Base-by-base conservation (phyloP, 1,140 invertebrate species). In the Glossosoma conforme region DNA sequence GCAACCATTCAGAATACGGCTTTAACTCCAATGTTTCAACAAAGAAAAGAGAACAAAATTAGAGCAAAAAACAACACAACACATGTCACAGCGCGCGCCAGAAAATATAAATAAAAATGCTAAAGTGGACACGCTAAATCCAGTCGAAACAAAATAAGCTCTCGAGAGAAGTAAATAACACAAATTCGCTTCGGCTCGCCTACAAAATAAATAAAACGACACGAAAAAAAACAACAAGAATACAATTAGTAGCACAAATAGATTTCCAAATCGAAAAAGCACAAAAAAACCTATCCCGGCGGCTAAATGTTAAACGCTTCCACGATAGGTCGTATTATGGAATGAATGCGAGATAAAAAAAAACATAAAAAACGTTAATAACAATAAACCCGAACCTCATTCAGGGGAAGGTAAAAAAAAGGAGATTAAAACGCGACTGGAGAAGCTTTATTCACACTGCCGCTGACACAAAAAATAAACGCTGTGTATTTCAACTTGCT, bases 351-450 rank as follows among this genome's bases (percentile, higher is more conserved):
- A 43, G 4, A 5, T 11, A 46, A 48, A 48, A 54, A 49, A 51
- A 55, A 54, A 47, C 11, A 46, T 43, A 48, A 54, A 49, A 51
- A 55, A 54, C 42, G 46, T 50, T 55, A 55, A 55, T 55, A 55
- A n/a, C n/a, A n/a, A 50, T 44, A 44, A 20, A 48, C 44, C 46
- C 33, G 35, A 50, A 33, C 46, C 45, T 28, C 41, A 40, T 49
- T 55, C 41, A 42, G 52, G 21, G 25, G 33, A 45, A 21, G 46
- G 25, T 13, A 24, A 21, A 22, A 37, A 49, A 54, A 55, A 49
- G 13, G 33, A 44, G 37, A 48, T 48, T 54, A 48, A 54, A 54
- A 55, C 56, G 43, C 43, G 36, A 35, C 41, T 42, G 24, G 43
- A 38, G 36, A 22, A 37, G 49, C 47, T 44, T 52, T 40, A 40